Evolutionary conservation across 2,113 vertebrate genomes (phyloP).

Genomic region (Spea multiplicata): DNA sequence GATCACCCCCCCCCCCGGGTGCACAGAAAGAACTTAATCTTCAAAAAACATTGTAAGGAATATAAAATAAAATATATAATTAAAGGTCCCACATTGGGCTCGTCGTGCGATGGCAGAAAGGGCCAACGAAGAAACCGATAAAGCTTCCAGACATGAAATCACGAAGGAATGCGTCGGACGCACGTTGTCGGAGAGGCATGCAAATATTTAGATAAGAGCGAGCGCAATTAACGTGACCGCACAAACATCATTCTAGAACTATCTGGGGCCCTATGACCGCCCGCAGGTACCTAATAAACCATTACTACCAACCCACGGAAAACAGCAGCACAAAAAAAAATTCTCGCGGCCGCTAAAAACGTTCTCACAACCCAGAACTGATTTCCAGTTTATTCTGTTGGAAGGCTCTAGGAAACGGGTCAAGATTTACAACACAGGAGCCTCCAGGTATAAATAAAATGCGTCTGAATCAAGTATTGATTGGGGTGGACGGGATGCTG

Average conservation of each 20-base stretch:
- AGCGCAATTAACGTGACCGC: constrained; percentile 2
- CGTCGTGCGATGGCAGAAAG: background rate
- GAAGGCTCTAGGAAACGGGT: too few species aligned
- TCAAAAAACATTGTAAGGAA: too few species aligned
- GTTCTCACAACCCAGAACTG: too few species aligned
- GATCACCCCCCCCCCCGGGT: too few species aligned
- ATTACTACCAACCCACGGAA: background rate
- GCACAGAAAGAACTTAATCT: too few species aligned
- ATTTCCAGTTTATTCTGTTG: too few species aligned
- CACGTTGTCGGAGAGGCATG: constrained; percentile 7
- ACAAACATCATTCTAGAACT: background rate
- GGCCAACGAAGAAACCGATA: background rate
- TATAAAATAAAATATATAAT: too few species aligned
- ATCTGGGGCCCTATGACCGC: background rate
- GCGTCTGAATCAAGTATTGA: too few species aligned
- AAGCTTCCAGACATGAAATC: background rate
- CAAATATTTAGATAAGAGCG: constrained; percentile 28
- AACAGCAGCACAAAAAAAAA: background rate
- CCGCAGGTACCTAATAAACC: background rate
- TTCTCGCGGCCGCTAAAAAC: too few species aligned
- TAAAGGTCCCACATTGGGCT: background rate
- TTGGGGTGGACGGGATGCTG: too few species aligned
- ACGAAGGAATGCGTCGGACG: background rate
- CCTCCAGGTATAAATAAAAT: too few species aligned
- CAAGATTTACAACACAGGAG: too few species aligned